A percentile compares a stretch with the other conserved stretches of the same genome.
These are phyloP conservation scores for Drosophila borborema DNA, from an alignment of 2,888 invertebrate species.

Conservation along the genomic window DNA sequence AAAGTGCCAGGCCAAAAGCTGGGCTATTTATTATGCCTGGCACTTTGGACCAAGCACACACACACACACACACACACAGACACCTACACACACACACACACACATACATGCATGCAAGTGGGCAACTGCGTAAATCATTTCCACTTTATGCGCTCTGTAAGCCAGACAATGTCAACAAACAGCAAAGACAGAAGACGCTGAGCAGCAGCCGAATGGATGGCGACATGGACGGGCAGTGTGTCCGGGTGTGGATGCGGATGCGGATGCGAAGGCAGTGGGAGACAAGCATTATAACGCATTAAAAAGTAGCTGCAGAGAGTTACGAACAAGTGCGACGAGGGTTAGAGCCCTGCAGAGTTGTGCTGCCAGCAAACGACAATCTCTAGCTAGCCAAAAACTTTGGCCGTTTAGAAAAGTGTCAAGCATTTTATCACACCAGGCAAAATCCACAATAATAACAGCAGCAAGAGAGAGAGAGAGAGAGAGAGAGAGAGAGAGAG, in stretches of 20 bases:
- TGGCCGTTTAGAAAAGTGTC: constrained; percentile 80
- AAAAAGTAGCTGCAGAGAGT: constrained; percentile 58
- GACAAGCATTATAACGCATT: constrained; percentile 71
- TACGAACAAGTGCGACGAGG: background rate
- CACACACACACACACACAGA: constrained; percentile 8
- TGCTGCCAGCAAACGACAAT: constrained; percentile 46
- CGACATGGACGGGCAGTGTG: background rate
- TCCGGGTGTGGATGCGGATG: constrained; percentile 1
- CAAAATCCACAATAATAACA: constrained; percentile 49
- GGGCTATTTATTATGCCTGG: constrained; percentile 72
- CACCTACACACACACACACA: constrained; percentile 7
- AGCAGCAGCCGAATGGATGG: background rate
- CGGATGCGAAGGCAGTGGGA: constrained; percentile 20
- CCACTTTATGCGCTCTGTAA: constrained; percentile 78
- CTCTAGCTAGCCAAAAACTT: constrained; percentile 75
- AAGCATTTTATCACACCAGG: constrained; percentile 77
- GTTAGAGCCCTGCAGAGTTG: constrained; percentile 4
- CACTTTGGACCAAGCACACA: constrained; percentile 35
- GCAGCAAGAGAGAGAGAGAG: constrained; percentile 8
- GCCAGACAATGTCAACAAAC: constrained; percentile 80
- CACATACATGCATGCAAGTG: constrained; percentile 38
- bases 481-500: background rate
- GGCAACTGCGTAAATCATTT: constrained; percentile 78
- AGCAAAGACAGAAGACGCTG: constrained; percentile 59
- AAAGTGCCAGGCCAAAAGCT: constrained; percentile 74